Evolutionary conservation across 2,113 vertebrate genomes (phyloP), one percentile per base, ranked within the genome.

Genomic region (Leptobrachium ailaonicum): DNA sequence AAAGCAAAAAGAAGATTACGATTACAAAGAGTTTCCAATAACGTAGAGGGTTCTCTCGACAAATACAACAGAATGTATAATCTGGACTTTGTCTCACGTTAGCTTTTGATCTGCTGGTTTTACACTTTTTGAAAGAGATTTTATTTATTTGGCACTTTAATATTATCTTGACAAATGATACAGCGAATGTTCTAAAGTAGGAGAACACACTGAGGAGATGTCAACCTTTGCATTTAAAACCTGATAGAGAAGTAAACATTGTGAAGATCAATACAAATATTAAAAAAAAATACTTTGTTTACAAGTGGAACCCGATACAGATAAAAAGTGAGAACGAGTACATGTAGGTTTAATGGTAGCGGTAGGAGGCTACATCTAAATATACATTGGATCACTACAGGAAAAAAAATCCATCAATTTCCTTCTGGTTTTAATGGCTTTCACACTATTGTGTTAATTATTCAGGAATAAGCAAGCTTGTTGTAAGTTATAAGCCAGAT

Each of bases 1-100:
- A 94, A 93, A 94, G 89, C 90, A 90, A 93, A 91, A 92, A 91
- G 91, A 87, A 91, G 90, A 93, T 94, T 93, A 91, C 90, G 92
- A 90, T 92, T 91, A 93, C 91, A 92, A 94, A 89, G 90, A 87
- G 90, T 92, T 92, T 88, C 88, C 88, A 88, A 91, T 92, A 91
- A 91, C 92, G 86, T 85, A 64, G 87, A 84, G 80, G 47, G 86
- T 89, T 87, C 90, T 90, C 89, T 92, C 20, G 20, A 92, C 90
- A 91, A 93, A 92, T 85, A 88, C 77, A 81, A 87, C 80, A 79
- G 74, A 2, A 88, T 83, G 87, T 62, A 20, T 87, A 86, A 87
- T 86, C 88, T 84, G 82, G 82, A 88, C 85, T 85, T 87, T 74
- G 73, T 83, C 87, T 79, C 73, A 85, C 90, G 86, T 88, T 87